Evolutionary conservation across 2,113 vertebrate genomes (phyloP).

Genomic region (Ploceus nigricollis): DNA sequence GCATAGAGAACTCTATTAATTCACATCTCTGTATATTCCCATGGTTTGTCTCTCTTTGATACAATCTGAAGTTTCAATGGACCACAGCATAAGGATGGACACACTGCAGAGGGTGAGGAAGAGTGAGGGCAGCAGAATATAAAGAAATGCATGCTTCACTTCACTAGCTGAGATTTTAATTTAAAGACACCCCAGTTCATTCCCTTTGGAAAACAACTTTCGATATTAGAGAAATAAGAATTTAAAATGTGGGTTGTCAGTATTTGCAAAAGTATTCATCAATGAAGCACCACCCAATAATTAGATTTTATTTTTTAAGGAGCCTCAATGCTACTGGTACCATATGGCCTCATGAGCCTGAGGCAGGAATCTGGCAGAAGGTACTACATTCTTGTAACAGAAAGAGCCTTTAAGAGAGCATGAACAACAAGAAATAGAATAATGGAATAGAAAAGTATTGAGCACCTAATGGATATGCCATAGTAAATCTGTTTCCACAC

Average conservation of each 20-base stretch:
- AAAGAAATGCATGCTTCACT: background rate
- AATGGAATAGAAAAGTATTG: background rate
- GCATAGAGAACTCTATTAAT: background rate
- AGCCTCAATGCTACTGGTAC: background rate
- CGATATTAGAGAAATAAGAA: background rate
- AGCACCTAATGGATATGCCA: background rate
- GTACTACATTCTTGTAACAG: background rate
- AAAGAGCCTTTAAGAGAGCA: background rate
- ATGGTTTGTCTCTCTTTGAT: background rate
- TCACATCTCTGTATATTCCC: background rate
- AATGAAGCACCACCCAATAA: background rate
- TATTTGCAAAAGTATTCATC: background rate
- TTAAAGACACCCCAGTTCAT: background rate
- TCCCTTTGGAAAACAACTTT: background rate
- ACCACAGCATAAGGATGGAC: background rate
- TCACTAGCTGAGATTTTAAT: background rate
- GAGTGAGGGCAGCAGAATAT: background rate
- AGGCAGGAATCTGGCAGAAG: background rate
- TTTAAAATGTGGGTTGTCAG: background rate
- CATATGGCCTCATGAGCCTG: fast-evolving
- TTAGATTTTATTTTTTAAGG: background rate
- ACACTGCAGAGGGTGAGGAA: background rate
- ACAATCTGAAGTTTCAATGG: background rate
- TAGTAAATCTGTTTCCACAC: background rate
- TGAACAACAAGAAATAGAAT: background rate